These are phyloP conservation scores for Drosophila leontia DNA, from an alignment of 1,140 invertebrate genomes.

Conservation along the genomic window DNA sequence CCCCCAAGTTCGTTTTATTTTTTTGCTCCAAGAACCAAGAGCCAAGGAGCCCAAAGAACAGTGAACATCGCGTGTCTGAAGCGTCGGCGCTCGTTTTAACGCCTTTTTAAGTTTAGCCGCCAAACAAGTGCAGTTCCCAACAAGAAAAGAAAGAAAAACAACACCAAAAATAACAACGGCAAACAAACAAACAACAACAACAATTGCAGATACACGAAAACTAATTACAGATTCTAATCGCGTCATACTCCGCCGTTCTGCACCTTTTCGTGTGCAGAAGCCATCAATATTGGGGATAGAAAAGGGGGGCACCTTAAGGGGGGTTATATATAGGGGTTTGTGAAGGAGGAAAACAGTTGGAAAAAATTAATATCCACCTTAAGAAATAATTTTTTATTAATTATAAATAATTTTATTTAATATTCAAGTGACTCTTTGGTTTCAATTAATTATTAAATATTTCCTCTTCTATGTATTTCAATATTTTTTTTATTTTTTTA, in stretches of 20 bases:
- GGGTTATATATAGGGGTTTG: neutral
- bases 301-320: neutral
- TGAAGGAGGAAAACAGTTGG: neutral
- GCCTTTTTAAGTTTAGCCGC: constrained; percentile 82
- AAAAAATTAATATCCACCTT: neutral
- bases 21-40: constrained; percentile 3
- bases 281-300: constrained; percentile 75
- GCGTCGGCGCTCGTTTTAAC: constrained; percentile 79
- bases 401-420: neutral
- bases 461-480: neutral
- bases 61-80: constrained; percentile 68
- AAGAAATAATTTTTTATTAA: neutral
- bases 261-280: constrained; percentile 66
- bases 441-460: neutral
- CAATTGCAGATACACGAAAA: constrained; percentile 84
- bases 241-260: constrained; percentile 68
- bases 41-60: constrained; percentile 2
- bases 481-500: no score
- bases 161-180: constrained; percentile 4
- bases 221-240: constrained; percentile 84
- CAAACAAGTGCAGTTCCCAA: constrained; percentile 81
- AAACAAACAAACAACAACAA: constrained; percentile 50
- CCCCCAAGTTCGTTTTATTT: constrained; percentile 31
- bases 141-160: constrained; percentile 16
- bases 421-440: neutral